A percentile compares a stretch with the other conserved stretches of the same genome.
Conservation (phyloP, 2,797 vertebrate species). For the Chaenodraco wilsoni region DNA sequence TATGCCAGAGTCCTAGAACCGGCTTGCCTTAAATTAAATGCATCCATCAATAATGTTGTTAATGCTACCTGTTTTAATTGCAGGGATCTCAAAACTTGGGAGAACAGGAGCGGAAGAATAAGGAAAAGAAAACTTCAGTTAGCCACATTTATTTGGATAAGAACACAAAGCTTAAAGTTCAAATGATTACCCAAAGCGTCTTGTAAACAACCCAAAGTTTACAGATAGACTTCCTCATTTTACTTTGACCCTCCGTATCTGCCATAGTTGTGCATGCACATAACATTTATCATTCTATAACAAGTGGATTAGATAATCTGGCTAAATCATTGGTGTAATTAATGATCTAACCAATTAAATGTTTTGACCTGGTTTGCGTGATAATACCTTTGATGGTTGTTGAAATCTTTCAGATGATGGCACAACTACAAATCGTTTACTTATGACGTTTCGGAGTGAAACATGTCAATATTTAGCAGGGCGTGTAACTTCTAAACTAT, state of each 20-base stretch:
- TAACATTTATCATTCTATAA: not conserved
- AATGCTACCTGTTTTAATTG: not conserved
- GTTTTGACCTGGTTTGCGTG: not conserved
- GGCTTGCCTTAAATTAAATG: not conserved
- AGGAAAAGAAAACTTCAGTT: not conserved
- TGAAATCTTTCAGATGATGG: not conserved
- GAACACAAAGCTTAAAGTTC: not conserved
- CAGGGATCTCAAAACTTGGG: not conserved
- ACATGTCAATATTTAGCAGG: not conserved
- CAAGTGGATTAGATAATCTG: not conserved
- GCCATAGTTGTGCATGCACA: no score
- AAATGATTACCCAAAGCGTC: not conserved
- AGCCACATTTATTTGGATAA: not conserved
- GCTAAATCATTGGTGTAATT: not conserved
- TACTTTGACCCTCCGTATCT: not conserved
- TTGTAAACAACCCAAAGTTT: not conserved
- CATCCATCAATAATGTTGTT: not conserved
- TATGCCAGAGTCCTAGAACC: not conserved
- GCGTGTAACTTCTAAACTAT: constrained; percentile 22
- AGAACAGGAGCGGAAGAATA: not conserved
- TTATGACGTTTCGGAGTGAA: not conserved
- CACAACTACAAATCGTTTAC: not conserved
- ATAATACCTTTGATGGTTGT: not conserved
- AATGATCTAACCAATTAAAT: not conserved
- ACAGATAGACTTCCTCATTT: not conserved